A percentile compares a stretch with the other conserved stretches of the same genome.
Conservation (phyloP, 1,140 invertebrate species). For the Euura saliciscinereae region DNA sequence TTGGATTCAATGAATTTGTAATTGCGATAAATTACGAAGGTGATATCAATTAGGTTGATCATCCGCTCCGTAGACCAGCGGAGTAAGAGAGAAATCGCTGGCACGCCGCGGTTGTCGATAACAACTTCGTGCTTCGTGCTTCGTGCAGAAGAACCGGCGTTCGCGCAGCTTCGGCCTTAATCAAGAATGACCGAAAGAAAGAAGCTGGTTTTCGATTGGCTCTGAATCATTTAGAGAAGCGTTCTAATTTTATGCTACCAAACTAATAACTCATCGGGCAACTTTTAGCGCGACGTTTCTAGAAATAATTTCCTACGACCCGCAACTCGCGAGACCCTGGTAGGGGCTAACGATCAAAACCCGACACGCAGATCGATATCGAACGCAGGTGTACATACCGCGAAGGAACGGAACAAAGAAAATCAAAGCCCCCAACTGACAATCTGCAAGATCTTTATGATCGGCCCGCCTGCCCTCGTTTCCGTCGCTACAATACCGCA, state of each 20-base stretch:
- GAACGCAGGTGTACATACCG: not conserved
- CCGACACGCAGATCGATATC: not conserved
- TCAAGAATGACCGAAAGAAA: not conserved
- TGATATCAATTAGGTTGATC: not conserved
- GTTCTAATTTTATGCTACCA: not conserved
- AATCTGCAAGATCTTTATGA: not conserved
- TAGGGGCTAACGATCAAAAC: not conserved
- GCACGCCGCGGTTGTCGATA: too few relatives aligned
- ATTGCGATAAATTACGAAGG: conserved; percentile 20
- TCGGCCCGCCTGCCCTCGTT: not conserved
- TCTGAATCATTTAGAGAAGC: not conserved
- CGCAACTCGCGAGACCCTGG: not conserved
- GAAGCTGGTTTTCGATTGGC: not conserved
- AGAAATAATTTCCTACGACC: not conserved
- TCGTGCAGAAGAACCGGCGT: not conserved
- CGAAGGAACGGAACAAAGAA: not conserved
- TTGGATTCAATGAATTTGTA: not conserved
- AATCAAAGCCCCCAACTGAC: not conserved
- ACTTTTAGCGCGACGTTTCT: not conserved
- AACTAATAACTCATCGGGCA: not conserved
- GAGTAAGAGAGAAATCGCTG: not conserved
- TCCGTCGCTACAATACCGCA: not conserved
- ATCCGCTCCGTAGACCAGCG: not conserved
- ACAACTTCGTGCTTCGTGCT: too few relatives aligned
- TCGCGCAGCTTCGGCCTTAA: not conserved